Conservation (phyloP, 2,888 invertebrate species). For the Drosophila cracens region DNA sequence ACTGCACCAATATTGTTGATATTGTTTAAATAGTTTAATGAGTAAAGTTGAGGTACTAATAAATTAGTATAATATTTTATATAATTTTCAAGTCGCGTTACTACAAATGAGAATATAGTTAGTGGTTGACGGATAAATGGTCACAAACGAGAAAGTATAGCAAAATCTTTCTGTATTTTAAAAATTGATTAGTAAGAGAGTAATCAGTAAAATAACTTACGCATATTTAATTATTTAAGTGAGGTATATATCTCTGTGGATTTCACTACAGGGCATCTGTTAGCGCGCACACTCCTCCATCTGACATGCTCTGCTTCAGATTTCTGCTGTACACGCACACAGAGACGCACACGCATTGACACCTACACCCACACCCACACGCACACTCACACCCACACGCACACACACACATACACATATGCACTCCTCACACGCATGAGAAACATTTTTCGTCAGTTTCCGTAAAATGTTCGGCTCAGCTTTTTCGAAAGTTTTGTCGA, state of each 20-base stretch:
- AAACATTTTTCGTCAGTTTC: slow-evolving; percentile 47
- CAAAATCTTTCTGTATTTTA: no score
- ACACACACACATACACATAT: neutral
- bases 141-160: no score
- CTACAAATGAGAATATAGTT: no score
- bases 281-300: neutral
- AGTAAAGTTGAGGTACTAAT: neutral
- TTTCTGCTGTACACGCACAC: slow-evolving; percentile 12
- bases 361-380: neutral
- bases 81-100: neutral
- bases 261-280: neutral
- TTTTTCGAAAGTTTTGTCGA: slow-evolving; percentile 28
- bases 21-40: neutral
- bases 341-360: slow-evolving; percentile 1
- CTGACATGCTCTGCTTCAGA: slow-evolving; percentile 1
- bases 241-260: neutral
- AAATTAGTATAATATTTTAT: neutral
- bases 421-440: slow-evolving; percentile 2
- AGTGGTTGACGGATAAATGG: neutral
- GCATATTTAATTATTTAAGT: neutral
- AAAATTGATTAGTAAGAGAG: no score
- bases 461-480: slow-evolving; percentile 31
- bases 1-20: neutral
- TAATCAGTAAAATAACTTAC: neutral
- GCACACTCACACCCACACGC: neutral